Base-by-base conservation (phyloP, 2,113 vertebrate species). In the Dolichotis patagonum region DNA sequence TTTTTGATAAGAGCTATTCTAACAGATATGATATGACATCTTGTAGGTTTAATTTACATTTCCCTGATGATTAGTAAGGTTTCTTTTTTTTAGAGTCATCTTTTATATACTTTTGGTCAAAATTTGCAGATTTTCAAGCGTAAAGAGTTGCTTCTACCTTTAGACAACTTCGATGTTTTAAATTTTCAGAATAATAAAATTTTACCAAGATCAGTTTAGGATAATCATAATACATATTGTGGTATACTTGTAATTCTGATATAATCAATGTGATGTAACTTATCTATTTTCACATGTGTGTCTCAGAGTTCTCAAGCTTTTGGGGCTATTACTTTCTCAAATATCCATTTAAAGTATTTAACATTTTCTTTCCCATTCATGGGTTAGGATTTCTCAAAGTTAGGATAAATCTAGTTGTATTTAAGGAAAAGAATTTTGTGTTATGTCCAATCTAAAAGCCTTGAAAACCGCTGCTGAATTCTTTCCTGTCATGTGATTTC, bases 61-160 rank as follows among this genome's bases (percentile, higher is more conserved):
- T 90, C 41, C 24, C 46, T 54, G 26, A 56, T 80, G 60, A 80
- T 54, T 67, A 22, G 46, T 67, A 30, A 80, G 24, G 0, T 78
- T 81, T 81, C 81, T 41, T 83, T 80, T 80, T 81, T 17, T 16
- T 86, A 38, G 20, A 54, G 17, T 28, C 12, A 69, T 88, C 28
- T 32, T 81, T 77, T 93, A 19, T 41, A 52, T 88, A 83, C 2
- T 92, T 95, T 65, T 65, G 32, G 24, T 81, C 58, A 73, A 93
- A 92, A 49, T 86, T 89, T 94, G 10, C 94, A 4, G 13, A 81
- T 63, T 90, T 94, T 96, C 96, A 85, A 90, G 49, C 93, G 75
- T 65, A 24, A 88, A 73, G 11, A 0, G 1, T 94, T 93, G 24
- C 22, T 49, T 14, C 60, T 95, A 24, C 35, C 20, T 83, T 95